Conservation (phyloP, 2,113 vertebrate genomes). For the Cinclus cinclus region DNA sequence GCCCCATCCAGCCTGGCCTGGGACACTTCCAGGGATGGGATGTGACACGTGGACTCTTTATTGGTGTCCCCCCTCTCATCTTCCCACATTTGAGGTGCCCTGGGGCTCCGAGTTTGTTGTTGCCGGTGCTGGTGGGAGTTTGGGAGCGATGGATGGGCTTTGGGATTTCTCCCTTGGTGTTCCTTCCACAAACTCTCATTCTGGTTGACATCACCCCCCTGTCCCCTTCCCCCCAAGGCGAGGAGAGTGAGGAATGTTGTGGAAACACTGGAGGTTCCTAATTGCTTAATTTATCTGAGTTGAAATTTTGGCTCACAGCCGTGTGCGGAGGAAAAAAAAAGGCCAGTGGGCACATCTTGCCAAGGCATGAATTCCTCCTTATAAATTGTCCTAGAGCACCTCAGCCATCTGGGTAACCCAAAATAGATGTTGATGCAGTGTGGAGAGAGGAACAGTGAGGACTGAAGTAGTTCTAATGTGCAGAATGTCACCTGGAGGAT, state of each 20-base stretch:
- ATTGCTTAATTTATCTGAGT: background rate
- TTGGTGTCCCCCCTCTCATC: background rate
- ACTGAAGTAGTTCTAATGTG: background rate
- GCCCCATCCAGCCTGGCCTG: background rate
- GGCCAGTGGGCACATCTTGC: background rate
- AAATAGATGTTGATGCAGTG: background rate
- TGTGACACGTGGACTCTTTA: background rate
- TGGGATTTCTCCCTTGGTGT: background rate
- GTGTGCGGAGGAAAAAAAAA: background rate
- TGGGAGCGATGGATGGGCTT: background rate
- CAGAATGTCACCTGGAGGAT: background rate
- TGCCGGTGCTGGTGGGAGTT: background rate
- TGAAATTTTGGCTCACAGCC: background rate
- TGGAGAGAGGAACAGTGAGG: background rate
- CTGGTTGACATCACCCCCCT: background rate
- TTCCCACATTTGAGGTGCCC: background rate
- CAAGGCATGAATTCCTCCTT: background rate
- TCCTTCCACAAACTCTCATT: background rate
- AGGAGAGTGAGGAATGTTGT: background rate
- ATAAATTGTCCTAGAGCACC: background rate
- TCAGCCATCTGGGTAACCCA: background rate
- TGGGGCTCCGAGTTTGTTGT: rapidly evolving
- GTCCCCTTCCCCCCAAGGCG: background rate
- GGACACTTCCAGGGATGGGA: background rate
- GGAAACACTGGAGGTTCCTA: background rate